phyloP scores from a whole-genome alignment of 1,140 invertebrate genomes.

The Trichonephila inaurata region DNA sequence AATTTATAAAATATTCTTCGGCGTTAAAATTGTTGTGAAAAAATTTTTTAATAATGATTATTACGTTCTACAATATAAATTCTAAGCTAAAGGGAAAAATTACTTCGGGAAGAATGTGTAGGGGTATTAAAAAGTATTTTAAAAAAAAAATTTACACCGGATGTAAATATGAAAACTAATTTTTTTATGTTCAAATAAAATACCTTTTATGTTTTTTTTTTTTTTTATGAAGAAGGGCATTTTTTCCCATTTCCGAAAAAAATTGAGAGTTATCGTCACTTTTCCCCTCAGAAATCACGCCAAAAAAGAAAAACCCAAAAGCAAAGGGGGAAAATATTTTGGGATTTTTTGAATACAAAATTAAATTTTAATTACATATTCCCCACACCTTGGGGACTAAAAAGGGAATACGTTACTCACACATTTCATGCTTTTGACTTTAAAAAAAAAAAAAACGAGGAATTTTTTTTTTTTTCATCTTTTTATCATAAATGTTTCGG shows the following conservation, averaged over 20 bases:
- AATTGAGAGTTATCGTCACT: neutral
- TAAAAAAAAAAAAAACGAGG: neutral
- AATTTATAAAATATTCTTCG: no score
- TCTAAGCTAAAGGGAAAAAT: no score
- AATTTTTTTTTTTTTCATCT: neutral
- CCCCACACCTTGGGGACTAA: neutral
- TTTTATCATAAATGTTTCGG: neutral
- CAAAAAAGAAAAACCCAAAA: neutral
- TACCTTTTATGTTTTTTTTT: neutral
- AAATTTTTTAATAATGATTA: no score
- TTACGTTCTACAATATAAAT: no score
- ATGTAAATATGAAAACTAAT: no score
- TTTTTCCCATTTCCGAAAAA: neutral
- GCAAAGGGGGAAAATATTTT: neutral
- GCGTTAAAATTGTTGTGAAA: no score
- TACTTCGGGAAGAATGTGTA: neutral
- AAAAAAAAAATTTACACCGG: neutral
- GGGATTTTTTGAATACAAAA: conserved; percentile 33
- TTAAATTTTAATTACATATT: conserved; percentile 29
- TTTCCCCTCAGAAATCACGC: neutral
- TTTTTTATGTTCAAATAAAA: no score
- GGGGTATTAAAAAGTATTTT: neutral
- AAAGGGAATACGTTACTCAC: neutral
- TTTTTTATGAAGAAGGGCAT: neutral
- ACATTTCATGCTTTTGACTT: neutral